Evolutionary conservation across 2,888 invertebrate genomes (phyloP).

Genomic region (Thalpophila matura): DNA sequence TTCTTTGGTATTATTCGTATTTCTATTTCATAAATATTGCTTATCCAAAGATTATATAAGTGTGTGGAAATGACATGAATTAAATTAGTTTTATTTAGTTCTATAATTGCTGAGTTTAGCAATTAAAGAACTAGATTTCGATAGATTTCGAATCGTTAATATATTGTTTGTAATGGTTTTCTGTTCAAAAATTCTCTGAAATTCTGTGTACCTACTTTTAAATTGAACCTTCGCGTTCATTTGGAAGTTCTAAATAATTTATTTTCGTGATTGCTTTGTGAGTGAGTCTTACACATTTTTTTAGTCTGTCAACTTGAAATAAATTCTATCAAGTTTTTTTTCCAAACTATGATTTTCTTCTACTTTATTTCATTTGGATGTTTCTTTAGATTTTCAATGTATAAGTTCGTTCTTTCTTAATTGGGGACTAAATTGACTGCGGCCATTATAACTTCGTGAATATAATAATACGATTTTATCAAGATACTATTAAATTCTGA

Average conservation of each 20-base stretch:
- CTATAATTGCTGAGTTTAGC: conserved; percentile 4
- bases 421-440: not conserved
- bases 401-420: not conserved
- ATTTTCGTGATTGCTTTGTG: conserved; percentile 27
- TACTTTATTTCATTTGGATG: not conserved
- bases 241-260: conserved; percentile 32
- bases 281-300: conserved; percentile 15
- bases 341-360: not conserved
- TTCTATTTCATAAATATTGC: conserved; percentile 56
- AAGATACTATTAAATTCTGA: not conserved
- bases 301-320: conserved; percentile 7
- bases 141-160: conserved; percentile 21
- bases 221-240: conserved; percentile 30
- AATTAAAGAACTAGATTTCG: conserved; percentile 7
- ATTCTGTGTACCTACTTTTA: conserved; percentile 27
- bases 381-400: not conserved
- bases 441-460: not conserved
- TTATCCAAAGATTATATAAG: conserved; percentile 35
- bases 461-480: not conserved
- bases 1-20: conserved; percentile 48
- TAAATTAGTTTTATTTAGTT: not conserved
- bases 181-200: conserved; percentile 20
- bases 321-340: conserved; percentile 10
- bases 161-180: conserved; percentile 20
- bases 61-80: conserved; percentile 33